Base-by-base conservation (phyloP, 1,140 invertebrate species). In the Eubasilissa regina region DNA sequence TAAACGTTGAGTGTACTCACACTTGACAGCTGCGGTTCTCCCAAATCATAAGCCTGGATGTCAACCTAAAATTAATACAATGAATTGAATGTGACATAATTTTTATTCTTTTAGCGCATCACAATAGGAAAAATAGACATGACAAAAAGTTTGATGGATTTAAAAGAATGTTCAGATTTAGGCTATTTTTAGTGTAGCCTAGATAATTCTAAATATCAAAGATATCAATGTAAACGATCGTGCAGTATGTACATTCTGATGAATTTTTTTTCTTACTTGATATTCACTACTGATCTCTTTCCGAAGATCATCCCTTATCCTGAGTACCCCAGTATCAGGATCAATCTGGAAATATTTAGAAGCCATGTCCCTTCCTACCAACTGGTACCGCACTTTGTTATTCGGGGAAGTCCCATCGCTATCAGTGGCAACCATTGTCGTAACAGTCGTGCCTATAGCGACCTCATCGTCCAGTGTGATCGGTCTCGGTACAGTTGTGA, bases 261-360 rank as follows among this genome's bases (percentile, higher is more conserved):
- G 25, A 35, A 56, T 78, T 7, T 56, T 3, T 21, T 64, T 17
- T 51, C 51, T 75, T 80, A 89, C 88, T 48, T 95, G 94, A 88
- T 96, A 97, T 88, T 97, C 95, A 21, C 93, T 95, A 84, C 95
- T 93, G 11, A 93, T 91, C 85, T 96, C 95, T 85, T 97, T 97
- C 53, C 94, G 91, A 43, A 97, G 85, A 85, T 97, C 95, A 87
- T 96, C 95, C 15, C 94, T 91, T 0, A 97, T 92, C 44, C 92
- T 90, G 10, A 97, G 85, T 1, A 93, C 91, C 0, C 96, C 96
- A 0, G 93, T 93, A 82, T 96, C 95, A 0, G 95, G 91, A 87
- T 97, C 95, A 7, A 97, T 94, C 79, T 95, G 93, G 89, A 97
- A 97, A 85, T 96, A 97, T 83, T 94, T 94, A 0, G 90, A 89